These are phyloP conservation scores for Mirounga angustirostris DNA, from an alignment of 2,113 vertebrate species.

Conservation along the genomic window DNA sequence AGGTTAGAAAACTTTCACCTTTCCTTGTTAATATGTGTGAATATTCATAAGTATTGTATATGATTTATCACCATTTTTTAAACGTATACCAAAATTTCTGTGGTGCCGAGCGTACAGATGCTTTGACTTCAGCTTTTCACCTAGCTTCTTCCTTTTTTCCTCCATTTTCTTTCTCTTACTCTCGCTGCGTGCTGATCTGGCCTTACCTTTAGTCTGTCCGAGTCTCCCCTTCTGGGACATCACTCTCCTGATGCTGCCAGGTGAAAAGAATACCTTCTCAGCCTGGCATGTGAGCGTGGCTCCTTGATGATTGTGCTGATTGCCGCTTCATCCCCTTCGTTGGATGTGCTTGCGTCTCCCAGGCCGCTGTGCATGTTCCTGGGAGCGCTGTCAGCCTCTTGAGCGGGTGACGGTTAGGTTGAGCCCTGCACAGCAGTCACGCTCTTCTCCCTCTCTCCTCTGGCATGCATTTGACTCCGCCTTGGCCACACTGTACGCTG, in stretches of 20 bases:
- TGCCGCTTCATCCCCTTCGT: conserved; percentile 42
- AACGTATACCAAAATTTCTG: conserved; percentile 79
- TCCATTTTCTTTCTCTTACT: conserved; percentile 86
- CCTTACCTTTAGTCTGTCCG: conserved; percentile 93
- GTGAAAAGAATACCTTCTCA: conserved; percentile 88
- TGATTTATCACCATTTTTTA: conserved; percentile 59
- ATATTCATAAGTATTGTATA: conserved; percentile 68
- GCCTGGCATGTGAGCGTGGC: conserved; percentile 86
- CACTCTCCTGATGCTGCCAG: conserved; percentile 90
- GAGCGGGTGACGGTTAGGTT: neutral
- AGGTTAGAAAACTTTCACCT: conserved; percentile 89
- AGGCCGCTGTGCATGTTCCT: conserved; percentile 63
- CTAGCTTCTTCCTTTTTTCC: conserved; percentile 86
- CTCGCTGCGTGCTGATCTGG: conserved; percentile 89
- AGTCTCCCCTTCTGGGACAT: conserved; percentile 94
- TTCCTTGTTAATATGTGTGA: conserved; percentile 72
- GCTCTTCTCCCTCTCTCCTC: conserved; percentile 10
- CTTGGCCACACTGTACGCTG: neutral
- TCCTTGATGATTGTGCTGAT: conserved; percentile 59
- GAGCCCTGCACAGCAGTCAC: neutral
- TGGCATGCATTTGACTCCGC: conserved; percentile 31
- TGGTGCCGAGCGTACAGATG: conserved; percentile 78
- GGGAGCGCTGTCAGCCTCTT: neutral
- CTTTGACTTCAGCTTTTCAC: conserved; percentile 85
- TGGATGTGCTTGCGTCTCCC: conserved; percentile 49